Conservation (phyloP, 2,113 vertebrate genomes). For the Apodemus sylvaticus region DNA sequence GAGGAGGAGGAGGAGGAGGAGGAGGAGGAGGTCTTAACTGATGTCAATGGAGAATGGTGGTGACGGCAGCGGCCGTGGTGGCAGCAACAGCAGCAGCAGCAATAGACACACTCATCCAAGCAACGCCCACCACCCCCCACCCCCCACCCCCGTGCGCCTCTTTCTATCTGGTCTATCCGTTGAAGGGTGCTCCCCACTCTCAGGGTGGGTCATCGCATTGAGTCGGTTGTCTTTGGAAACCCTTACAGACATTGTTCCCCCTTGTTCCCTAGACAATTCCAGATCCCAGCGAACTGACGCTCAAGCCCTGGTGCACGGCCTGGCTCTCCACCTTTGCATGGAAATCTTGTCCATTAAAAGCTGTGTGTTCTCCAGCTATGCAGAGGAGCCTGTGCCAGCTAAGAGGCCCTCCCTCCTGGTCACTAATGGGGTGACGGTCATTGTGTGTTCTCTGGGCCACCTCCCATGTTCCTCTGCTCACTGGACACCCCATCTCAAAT, state of each 20-base stretch:
- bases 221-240: background rate
- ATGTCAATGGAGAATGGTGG: background rate
- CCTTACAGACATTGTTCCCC: background rate
- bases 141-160: no score
- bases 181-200: background rate
- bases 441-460: background rate
- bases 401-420: background rate
- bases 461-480: background rate
- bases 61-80: no score
- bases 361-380: background rate
- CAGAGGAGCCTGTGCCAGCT: background rate
- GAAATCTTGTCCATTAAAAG: constrained; percentile 2
- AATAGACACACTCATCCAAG: background rate
- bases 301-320: background rate
- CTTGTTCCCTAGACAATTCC: background rate
- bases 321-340: background rate
- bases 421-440: background rate
- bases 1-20: no score
- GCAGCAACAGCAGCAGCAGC: background rate
- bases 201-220: no score
- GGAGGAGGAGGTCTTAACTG: background rate
- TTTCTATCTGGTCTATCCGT: background rate
- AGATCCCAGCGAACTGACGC: background rate
- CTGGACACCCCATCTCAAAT: background rate
- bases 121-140: background rate